A percentile compares a stretch with the other conserved stretches of the same genome.
phyloP scores from a whole-genome alignment of 2,797 vertebrate species.

The Labroides dimidiatus region DNA sequence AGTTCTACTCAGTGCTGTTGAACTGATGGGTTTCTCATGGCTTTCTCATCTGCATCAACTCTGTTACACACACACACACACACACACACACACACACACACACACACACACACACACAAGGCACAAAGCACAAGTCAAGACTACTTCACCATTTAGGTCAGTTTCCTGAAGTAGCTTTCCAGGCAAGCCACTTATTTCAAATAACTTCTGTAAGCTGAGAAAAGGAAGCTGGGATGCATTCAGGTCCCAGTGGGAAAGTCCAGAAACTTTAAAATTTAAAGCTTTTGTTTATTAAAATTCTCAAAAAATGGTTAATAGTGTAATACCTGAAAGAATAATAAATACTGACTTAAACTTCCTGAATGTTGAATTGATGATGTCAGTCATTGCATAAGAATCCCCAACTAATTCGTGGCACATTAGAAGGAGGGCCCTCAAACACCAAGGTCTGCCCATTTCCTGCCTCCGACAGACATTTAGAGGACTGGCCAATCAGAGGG shows the following conservation, averaged over 20 bases:
- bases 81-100: too few relatives aligned
- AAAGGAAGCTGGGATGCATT: background rate
- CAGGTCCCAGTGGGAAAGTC: background rate
- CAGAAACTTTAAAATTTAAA: background rate
- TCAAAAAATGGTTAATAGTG: background rate
- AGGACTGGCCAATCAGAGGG: too few relatives aligned
- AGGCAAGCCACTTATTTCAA: background rate
- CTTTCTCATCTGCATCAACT: constrained; percentile 6
- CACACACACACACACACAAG: background rate
- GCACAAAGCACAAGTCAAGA: background rate
- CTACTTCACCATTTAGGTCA: constrained; percentile 6
- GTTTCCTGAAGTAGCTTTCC: background rate
- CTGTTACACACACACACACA: background rate
- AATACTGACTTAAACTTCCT: too few relatives aligned
- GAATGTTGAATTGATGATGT: too few relatives aligned
- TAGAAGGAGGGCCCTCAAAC: too few relatives aligned
- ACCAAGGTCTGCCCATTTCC: too few relatives aligned
- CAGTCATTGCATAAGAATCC: too few relatives aligned
- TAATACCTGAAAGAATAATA: background rate
- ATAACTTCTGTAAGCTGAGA: background rate
- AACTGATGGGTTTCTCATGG: constrained; percentile 15
- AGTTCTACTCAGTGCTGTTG: constrained; percentile 1
- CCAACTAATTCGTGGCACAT: too few relatives aligned
- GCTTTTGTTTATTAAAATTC: background rate
- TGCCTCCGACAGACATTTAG: too few relatives aligned